Conservation (phyloP, 1,140 invertebrate species). For the Drosophila subpulchrella region DNA sequence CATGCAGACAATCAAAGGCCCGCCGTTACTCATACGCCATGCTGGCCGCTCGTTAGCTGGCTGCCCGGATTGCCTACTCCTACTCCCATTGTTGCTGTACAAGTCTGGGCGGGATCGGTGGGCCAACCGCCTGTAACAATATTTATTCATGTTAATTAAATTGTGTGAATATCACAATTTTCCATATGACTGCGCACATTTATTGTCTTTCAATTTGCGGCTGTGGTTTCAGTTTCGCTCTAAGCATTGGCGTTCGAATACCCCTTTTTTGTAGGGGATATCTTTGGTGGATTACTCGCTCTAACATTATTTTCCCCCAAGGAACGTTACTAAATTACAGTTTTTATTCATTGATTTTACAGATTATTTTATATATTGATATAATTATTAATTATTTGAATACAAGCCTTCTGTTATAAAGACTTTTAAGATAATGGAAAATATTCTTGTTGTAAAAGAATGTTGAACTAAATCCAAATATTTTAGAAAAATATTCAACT, state of each 20-base stretch:
- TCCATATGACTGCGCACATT: conserved; percentile 83
- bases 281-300: too few species aligned
- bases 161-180: conserved; percentile 85
- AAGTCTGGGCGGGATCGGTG: conserved; percentile 45
- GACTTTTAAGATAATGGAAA: too few species aligned
- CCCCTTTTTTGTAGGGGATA: conserved; percentile 2
- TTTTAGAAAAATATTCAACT: too few species aligned
- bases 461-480: too few species aligned
- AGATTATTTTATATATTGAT: too few species aligned
- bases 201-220: conserved; percentile 84
- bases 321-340: too few species aligned
- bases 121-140: conserved; percentile 70
- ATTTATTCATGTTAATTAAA: conserved; percentile 85
- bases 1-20: conserved; percentile 69
- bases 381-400: too few species aligned
- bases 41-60: conserved; percentile 76
- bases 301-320: background rate
- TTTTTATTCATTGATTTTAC: too few species aligned
- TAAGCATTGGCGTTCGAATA: conserved; percentile 19
- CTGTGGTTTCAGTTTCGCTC: conserved; percentile 44
- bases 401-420: too few species aligned
- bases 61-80: conserved; percentile 42
- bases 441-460: too few species aligned
- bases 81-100: conserved; percentile 37
- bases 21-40: conserved; percentile 71